Conservation (phyloP, 2,113 vertebrate genomes). For the Psilopsiagon aurifrons region DNA sequence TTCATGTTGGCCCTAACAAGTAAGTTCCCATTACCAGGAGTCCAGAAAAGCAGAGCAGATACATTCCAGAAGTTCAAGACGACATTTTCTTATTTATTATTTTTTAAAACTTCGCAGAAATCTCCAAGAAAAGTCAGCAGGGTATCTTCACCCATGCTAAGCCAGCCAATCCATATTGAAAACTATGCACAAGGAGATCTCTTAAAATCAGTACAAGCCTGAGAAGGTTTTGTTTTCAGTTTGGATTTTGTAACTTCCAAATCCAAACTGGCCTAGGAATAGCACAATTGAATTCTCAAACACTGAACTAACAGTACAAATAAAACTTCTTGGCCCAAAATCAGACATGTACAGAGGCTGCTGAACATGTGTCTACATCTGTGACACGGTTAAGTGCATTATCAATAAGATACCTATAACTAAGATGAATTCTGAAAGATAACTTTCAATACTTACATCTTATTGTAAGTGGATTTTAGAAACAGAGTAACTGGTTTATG, state of each 20-base stretch:
- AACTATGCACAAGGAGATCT: background rate
- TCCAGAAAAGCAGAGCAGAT: background rate
- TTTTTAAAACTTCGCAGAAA: background rate
- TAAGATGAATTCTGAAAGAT: background rate
- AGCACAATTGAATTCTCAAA: background rate
- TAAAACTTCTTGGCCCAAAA: background rate
- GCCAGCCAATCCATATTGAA: background rate
- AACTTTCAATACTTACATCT: background rate
- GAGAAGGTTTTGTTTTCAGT: background rate
- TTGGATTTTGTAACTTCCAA: background rate
- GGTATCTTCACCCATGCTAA: background rate
- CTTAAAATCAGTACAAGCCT: background rate
- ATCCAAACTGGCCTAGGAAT: background rate
- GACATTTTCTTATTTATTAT: background rate
- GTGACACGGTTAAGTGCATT: background rate
- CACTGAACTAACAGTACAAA: background rate
- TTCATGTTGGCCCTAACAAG: background rate
- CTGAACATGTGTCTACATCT: background rate
- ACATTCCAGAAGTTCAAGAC: background rate
- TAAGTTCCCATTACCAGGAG: background rate
- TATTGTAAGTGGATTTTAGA: background rate
- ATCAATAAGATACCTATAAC: background rate
- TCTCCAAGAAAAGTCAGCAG: background rate
- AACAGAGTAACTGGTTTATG: background rate
- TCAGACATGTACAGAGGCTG: background rate